A percentile compares a stretch with the other conserved stretches of the same genome.
Evolutionary conservation across 1,140 invertebrate species (phyloP).

Genomic region (Papilio glaucus): DNA sequence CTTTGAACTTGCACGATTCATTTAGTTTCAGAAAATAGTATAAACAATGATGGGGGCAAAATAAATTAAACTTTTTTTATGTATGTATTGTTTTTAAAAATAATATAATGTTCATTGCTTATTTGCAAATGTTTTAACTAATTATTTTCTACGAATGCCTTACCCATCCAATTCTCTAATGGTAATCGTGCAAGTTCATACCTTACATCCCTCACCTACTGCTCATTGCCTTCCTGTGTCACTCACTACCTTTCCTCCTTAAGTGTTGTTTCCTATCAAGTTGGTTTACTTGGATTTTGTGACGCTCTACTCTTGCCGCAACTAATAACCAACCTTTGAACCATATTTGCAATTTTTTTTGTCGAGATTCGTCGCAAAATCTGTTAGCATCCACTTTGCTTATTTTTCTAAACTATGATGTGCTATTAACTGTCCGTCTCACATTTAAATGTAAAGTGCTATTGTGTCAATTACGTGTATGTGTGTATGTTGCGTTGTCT

Average conservation of each 20-base stretch:
- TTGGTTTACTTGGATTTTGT: not conserved
- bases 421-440: conserved; percentile 48
- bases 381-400: no score
- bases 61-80: no score
- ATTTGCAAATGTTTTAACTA: no score
- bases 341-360: no score
- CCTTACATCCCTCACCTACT: conserved; percentile 40
- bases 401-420: conserved; percentile 44
- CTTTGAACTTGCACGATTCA: conserved; percentile 26
- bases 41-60: no score
- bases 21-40: not conserved
- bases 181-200: conserved; percentile 39
- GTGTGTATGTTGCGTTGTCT: conserved; percentile 44
- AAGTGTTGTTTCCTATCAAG: no score
- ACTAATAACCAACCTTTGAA: no score
- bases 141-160: no score
- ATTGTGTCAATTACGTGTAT: conserved; percentile 62
- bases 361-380: not conserved
- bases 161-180: not conserved
- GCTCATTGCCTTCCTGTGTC: conserved; percentile 73
- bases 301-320: not conserved
- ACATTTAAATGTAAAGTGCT: conserved; percentile 51
- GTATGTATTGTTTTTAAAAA: no score
- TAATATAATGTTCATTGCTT: no score
- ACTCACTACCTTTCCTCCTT: conserved; percentile 48